Conservation (phyloP, 2,888 invertebrate genomes). For the Cerastoderma edule region DNA sequence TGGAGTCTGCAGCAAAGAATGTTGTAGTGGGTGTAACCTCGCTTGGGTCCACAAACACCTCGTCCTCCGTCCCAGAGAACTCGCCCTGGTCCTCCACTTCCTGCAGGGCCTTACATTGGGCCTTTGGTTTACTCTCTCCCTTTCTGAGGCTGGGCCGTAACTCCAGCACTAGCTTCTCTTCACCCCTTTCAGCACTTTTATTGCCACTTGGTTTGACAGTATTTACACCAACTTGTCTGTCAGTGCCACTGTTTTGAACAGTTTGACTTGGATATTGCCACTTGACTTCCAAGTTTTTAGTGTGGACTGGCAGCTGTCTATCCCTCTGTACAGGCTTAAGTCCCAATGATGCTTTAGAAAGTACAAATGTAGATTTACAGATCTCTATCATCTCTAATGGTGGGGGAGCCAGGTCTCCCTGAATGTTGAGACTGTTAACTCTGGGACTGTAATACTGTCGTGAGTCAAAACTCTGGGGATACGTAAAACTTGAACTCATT, state of each 20-base stretch:
- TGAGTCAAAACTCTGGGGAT: conserved; percentile 51
- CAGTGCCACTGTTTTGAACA: conserved; percentile 20
- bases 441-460: conserved; percentile 57
- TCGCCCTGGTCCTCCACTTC: conserved; percentile 57
- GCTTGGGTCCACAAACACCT: conserved; percentile 68
- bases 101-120: conserved; percentile 18
- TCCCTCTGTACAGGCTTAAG: conserved; percentile 10
- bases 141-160: conserved; percentile 60
- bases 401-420: conserved; percentile 64
- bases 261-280: conserved; percentile 53
- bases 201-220: conserved; percentile 16
- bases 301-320: neutral
- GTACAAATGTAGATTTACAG: conserved; percentile 54
- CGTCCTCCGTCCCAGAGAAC: conserved; percentile 63
- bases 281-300: conserved; percentile 5
- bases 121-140: conserved; percentile 35
- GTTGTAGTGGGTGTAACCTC: conserved; percentile 53
- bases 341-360: conserved; percentile 33
- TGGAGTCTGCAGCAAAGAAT: conserved; percentile 57
- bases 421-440: conserved; percentile 51
- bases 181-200: conserved; percentile 60
- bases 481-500: conserved; percentile 51
- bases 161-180: conserved; percentile 59
- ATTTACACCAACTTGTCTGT: conserved; percentile 16
- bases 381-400: conserved; percentile 62